Evolutionary conservation across 1,140 invertebrate genomes (phyloP).

Genomic region (Drosophila simulans): DNA sequence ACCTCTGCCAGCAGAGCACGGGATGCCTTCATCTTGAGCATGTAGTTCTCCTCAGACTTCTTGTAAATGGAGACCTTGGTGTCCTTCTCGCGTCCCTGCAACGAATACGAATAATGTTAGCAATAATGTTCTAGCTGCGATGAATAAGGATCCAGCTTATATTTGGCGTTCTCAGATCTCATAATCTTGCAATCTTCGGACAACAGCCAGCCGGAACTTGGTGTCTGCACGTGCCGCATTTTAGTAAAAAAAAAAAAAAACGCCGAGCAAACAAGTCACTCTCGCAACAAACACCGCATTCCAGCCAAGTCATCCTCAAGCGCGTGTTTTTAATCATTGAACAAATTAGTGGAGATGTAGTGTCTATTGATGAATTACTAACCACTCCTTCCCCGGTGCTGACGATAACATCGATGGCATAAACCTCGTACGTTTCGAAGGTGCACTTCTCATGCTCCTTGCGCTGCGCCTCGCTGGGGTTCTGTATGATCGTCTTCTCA

Average conservation of each 20-base stretch:
- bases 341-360: conserved; percentile 15
- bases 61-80: conserved; percentile 98
- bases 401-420: conserved; percentile 98
- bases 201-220: conserved; percentile 14
- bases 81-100: conserved; percentile 94
- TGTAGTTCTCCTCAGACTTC: conserved; percentile 98
- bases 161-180: conserved; percentile 77
- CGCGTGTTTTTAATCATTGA: conserved; percentile 80
- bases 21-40: conserved; percentile 98
- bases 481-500: conserved; percentile 99
- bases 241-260: conserved; percentile 2
- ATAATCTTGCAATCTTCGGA: conserved; percentile 82
- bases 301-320: conserved; percentile 65
- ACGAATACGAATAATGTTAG: conserved; percentile 23
- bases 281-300: conserved; percentile 20
- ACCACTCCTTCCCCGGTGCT: conserved; percentile 95
- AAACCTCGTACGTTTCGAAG: conserved; percentile 98
- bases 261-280: conserved; percentile 38
- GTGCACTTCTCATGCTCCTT: conserved; percentile 99
- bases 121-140: background rate
- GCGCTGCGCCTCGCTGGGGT: conserved; percentile 98
- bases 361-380: conserved; percentile 54
- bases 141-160: too few relatives aligned
- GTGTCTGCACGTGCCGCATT: conserved; percentile 40
- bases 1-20: conserved; percentile 97